These are phyloP conservation scores for Erythrolamprus reginae DNA, from an alignment of 2,113 vertebrate species.

Conservation along the genomic window DNA sequence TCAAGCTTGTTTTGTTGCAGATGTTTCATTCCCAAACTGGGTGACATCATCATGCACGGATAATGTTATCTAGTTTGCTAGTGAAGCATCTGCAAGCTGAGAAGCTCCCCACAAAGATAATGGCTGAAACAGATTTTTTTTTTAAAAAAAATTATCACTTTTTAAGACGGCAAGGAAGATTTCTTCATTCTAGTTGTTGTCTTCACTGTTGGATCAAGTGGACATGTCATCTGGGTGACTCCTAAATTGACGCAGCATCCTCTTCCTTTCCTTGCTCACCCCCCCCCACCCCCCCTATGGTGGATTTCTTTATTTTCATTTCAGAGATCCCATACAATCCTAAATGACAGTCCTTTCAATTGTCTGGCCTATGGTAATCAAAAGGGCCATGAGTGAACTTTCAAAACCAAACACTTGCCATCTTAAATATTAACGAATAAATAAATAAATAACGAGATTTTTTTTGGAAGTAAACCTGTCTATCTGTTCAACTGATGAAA, in stretches of 20 bases:
- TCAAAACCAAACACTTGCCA: slow-evolving; percentile 18
- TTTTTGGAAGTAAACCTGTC: slow-evolving; percentile 40
- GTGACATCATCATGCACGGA: background rate
- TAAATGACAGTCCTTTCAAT: slow-evolving; percentile 14
- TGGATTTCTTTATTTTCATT: background rate
- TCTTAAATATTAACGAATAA: slow-evolving; percentile 9
- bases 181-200: background rate
- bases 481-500: background rate
- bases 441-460: too few relatives aligned
- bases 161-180: background rate
- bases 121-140: background rate
- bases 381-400: slow-evolving; percentile 10
- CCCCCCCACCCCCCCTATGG: background rate
- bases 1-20: background rate
- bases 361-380: background rate
- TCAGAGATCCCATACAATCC: slow-evolving; percentile 4
- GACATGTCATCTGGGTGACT: background rate
- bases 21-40: background rate
- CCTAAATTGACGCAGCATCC: background rate
- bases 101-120: background rate
- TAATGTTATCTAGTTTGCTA: background rate
- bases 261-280: too few relatives aligned
- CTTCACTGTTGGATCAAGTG: slow-evolving; percentile 9
- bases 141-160: background rate
- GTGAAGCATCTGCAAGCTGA: background rate